These are phyloP conservation scores for Trachymyrmex cornetzi DNA, from an alignment of 1,140 invertebrate genomes.

Conservation along the genomic window DNA sequence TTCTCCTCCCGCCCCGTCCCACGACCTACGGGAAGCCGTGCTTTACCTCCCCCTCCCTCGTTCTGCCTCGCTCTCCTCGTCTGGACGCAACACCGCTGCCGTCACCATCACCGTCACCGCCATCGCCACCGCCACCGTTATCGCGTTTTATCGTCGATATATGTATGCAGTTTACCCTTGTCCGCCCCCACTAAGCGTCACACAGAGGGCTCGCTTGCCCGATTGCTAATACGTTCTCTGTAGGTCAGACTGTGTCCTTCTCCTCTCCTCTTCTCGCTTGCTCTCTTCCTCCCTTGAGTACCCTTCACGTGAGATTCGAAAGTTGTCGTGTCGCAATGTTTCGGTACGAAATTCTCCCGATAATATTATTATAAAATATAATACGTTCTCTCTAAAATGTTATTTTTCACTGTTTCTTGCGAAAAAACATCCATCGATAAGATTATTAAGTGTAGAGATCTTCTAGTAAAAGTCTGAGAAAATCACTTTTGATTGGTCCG, in stretches of 20 bases:
- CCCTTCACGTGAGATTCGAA: slow-evolving; percentile 5
- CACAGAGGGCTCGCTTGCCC: not conserved
- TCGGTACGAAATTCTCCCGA: not conserved
- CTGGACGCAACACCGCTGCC: slow-evolving; percentile 22
- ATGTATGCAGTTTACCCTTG: slow-evolving; percentile 67
- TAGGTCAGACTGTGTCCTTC: slow-evolving; percentile 32
- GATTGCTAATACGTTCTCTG: slow-evolving; percentile 23
- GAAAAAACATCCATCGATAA: not conserved
- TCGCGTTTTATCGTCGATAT: slow-evolving; percentile 49
- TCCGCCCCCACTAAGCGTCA: slow-evolving; percentile 14
- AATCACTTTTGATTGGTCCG: no score
- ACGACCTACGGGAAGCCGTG: slow-evolving; percentile 37
- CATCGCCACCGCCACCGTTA: not conserved
- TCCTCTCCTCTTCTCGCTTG: not conserved
- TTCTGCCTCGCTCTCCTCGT: slow-evolving; percentile 49
- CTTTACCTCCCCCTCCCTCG: not conserved
- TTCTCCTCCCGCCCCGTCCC: slow-evolving; percentile 51
- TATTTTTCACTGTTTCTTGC: not conserved
- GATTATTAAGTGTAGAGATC: not conserved
- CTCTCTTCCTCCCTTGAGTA: slow-evolving; percentile 22
- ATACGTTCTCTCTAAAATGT: not conserved
- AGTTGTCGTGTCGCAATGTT: not conserved
- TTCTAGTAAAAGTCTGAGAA: no score
- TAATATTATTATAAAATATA: slow-evolving; percentile 29
- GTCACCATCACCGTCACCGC: not conserved